Evolutionary conservation across 2,797 vertebrate genomes (phyloP), one percentile per base, ranked within the genome.

Genomic region (Yasuhikotakia modesta): DNA sequence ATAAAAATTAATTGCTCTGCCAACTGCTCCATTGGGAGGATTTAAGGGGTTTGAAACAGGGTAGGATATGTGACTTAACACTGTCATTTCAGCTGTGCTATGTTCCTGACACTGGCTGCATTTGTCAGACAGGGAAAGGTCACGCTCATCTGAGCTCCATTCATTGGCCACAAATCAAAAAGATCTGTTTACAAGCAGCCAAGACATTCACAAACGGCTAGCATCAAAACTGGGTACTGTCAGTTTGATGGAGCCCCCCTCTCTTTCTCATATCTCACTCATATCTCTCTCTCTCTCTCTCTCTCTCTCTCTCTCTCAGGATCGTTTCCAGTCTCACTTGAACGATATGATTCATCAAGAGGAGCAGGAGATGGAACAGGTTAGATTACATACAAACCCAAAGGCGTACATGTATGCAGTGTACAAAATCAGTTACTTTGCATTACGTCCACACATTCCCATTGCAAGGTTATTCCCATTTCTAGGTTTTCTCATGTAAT

Each of bases 331-430:
- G 88, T 95, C 96, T 0, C 92, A 95, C 87, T 87, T 99, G 87
- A 94, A 97, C 89, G 96, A 98, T 76, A 97, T 98, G 84, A 95
- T 97, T 81, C 95, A 96, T 86, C 96, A 99, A 83, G 97, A 99
- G 85, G 96, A 98, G 68, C 88, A 94, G 61, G 96, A 98, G 90
- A 98, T 97, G 89, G 95, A 97, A 86, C 96, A 98, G 94, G 96
- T 96, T 48, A 48, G 53, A n/a, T 7, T 13, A 8, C 14, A 53
- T 39, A 52, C 2, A 21, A 16, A 48, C 66, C 27, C 45, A 70
- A 46, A 61, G 17, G 5, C 10, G n/a, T 63, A n/a, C 45, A 63
- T 61, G 2, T 19, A 39, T 73, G 17, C 19, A 48, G 24, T 17
- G 14, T 63, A 2, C 14, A 50, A 22, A 53, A 43, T 55, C 4